Evolutionary conservation across 2,113 vertebrate genomes (phyloP).

Genomic region (Anhinga rufa): DNA sequence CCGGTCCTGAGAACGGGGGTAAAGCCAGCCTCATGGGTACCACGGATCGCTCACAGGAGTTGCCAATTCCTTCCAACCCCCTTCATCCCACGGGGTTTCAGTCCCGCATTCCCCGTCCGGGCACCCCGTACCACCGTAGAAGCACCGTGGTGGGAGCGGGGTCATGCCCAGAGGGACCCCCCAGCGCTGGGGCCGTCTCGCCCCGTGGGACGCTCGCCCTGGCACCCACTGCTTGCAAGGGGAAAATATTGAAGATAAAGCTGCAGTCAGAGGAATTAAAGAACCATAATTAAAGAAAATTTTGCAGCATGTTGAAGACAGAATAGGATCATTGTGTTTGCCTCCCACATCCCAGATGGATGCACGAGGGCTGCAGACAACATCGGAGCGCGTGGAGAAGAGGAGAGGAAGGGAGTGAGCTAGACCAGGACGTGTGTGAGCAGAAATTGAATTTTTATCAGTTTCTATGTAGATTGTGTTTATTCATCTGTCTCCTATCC

Average conservation of each 20-base stretch:
- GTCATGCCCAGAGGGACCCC: fast-evolving
- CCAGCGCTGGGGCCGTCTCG: fast-evolving
- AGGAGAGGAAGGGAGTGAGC: slow-evolving; percentile 52
- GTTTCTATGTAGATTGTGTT: slow-evolving; percentile 54
- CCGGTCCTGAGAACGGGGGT: fast-evolving
- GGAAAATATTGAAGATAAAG: background rate
- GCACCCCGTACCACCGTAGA: fast-evolving
- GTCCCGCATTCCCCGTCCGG: fast-evolving
- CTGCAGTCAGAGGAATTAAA: background rate
- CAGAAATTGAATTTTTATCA: slow-evolving; percentile 62
- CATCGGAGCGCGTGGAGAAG: background rate
- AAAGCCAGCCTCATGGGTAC: background rate
- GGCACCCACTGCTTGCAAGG: background rate
- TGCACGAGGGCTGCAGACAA: slow-evolving; percentile 33
- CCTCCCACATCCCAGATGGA: slow-evolving; percentile 74
- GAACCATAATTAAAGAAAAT: background rate
- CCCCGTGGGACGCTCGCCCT: fast-evolving
- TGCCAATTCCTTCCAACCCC: fast-evolving
- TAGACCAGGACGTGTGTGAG: slow-evolving; percentile 27
- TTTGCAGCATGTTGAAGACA: background rate
- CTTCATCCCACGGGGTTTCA: fast-evolving
- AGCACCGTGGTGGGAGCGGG: fast-evolving
- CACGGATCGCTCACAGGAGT: fast-evolving
- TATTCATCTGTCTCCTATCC: slow-evolving; percentile 66
- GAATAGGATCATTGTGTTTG: slow-evolving; percentile 54